phyloP scores from a whole-genome alignment of 2,888 invertebrate genomes.

The Gisinianus flammeolus region DNA sequence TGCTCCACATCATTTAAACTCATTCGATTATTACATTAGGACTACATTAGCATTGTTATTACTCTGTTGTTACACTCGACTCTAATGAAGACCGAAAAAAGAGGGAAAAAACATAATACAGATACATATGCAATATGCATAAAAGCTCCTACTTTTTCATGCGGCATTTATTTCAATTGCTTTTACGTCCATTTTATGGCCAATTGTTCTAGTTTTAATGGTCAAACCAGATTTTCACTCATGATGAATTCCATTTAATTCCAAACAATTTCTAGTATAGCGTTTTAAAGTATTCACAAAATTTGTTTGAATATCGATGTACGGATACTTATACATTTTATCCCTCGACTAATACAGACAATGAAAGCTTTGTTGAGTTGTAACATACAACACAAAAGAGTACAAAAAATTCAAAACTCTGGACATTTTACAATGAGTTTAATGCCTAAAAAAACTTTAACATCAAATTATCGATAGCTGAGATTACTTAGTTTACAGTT shows the following conservation, averaged over 20 bases:
- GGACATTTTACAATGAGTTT: no score
- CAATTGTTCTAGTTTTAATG: slow-evolving; percentile 36
- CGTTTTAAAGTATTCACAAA: background rate
- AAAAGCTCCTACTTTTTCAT: slow-evolving; percentile 10
- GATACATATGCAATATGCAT: background rate
- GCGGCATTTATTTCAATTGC: slow-evolving; percentile 37
- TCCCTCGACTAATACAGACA: no score
- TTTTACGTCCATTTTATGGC: slow-evolving; percentile 26
- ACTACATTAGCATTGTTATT: slow-evolving; percentile 39
- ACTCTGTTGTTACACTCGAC: slow-evolving; percentile 9
- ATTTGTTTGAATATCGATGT: background rate
- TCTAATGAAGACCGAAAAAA: slow-evolving; percentile 5
- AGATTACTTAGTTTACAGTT: background rate
- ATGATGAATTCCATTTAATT: slow-evolving; percentile 8
- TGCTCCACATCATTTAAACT: slow-evolving; percentile 35
- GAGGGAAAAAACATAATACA: background rate
- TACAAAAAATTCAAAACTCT: no score
- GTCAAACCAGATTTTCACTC: slow-evolving; percentile 23
- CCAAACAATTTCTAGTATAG: background rate
- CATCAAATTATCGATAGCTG: no score
- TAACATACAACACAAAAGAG: no score
- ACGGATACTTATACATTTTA: no score
- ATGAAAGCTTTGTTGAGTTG: no score
- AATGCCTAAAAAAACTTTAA: no score
- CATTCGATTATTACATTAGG: slow-evolving; percentile 39